Evolutionary conservation across 2,113 vertebrate genomes (phyloP).

Genomic region (Xerus inauris): DNA sequence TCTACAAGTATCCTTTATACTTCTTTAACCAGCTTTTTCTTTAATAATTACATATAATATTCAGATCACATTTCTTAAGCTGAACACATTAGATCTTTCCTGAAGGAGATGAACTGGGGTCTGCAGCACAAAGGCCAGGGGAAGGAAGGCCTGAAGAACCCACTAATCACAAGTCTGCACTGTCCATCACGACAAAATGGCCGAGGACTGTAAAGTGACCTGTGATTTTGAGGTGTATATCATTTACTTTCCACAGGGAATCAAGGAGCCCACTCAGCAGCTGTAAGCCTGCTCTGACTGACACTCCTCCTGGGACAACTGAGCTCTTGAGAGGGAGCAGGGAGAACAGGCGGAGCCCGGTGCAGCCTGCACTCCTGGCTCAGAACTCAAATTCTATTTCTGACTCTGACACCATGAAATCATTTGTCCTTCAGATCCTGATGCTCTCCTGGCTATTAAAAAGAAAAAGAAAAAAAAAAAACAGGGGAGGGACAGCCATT

Average conservation of each 20-base stretch:
- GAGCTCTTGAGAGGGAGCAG: neutral
- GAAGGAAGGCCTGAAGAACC: neutral
- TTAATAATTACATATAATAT: neutral
- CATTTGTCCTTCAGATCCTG: constrained; percentile 51
- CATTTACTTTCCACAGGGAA: neutral
- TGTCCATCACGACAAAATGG: neutral
- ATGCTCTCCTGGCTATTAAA: neutral
- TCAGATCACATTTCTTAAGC: constrained; percentile 2
- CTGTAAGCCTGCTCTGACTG: neutral
- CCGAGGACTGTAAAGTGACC: neutral
- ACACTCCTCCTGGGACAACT: neutral
- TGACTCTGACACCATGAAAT: constrained; percentile 18
- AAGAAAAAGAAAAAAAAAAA: too few relatives aligned
- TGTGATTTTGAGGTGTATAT: neutral
- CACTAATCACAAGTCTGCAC: neutral
- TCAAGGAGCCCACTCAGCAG: neutral
- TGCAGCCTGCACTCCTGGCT: neutral
- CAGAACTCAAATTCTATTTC: constrained; percentile 53
- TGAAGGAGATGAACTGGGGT: neutral
- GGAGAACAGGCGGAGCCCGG: fast-evolving
- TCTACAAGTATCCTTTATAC: neutral
- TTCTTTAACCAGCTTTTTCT: neutral
- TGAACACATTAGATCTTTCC: neutral
- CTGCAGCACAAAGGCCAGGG: neutral
- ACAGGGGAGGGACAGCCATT: neutral